Percentiles rank a stretch among this genome's conserved stretches.
These are phyloP conservation scores for Pristionchus mayeri DNA, from an alignment of 2,888 invertebrate genomes.

Conservation along the genomic window DNA sequence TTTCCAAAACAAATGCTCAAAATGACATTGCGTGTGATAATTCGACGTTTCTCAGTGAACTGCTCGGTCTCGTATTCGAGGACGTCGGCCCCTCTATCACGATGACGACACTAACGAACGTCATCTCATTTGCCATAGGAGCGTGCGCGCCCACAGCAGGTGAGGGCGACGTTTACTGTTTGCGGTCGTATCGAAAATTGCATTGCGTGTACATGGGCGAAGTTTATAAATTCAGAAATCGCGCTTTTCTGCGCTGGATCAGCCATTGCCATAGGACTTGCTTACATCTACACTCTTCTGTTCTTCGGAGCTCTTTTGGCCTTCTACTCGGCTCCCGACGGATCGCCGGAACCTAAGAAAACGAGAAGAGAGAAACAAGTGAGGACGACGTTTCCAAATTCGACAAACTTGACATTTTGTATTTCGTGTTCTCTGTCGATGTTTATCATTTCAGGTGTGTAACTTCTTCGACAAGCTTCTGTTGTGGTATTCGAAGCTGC, in stretches of 20 bases:
- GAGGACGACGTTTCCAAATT: neutral
- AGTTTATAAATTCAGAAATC: constrained; percentile 65
- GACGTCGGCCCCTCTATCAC: constrained; percentile 75
- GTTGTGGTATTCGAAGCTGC: constrained; percentile 8
- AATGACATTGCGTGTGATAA: too few species aligned
- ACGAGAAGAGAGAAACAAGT: neutral
- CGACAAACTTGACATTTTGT: neutral
- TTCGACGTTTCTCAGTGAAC: constrained; percentile 6
- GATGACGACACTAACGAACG: constrained; percentile 75
- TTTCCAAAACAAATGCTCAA: neutral
- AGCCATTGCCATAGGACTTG: constrained; percentile 73
- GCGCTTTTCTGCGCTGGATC: constrained; percentile 73
- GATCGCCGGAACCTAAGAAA: constrained; percentile 21
- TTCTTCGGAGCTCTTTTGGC: constrained; percentile 63
- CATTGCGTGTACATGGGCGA: constrained; percentile 19
- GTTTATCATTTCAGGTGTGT: constrained; percentile 29
- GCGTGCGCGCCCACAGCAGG: constrained; percentile 72
- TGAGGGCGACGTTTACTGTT: constrained; percentile 42
- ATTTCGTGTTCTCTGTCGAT: neutral
- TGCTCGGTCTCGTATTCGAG: constrained; percentile 36
- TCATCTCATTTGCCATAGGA: constrained; percentile 73
- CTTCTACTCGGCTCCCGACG: constrained; percentile 34
- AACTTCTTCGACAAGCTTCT: constrained; percentile 46
- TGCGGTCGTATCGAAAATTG: neutral
- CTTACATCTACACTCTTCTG: constrained; percentile 73